Conservation (phyloP, 2,113 vertebrate species). For the Cephalophus harveyi region DNA sequence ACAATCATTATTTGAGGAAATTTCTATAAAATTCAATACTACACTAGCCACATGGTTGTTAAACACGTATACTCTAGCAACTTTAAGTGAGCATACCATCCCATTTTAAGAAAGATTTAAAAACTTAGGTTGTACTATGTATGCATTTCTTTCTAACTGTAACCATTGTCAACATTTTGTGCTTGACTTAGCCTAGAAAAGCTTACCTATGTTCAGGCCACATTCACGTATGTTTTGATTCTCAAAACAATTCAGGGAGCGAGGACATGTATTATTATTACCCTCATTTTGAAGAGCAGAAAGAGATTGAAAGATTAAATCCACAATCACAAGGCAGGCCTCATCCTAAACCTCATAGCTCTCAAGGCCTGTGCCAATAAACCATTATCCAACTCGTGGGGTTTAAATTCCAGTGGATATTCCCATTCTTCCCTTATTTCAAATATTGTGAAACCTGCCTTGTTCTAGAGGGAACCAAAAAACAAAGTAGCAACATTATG, state of each 20-base stretch:
- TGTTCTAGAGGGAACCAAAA: not conserved
- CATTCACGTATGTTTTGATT: not conserved
- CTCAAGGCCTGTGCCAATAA: not conserved
- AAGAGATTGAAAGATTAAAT: not conserved
- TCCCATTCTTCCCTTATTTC: not conserved
- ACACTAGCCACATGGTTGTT: not conserved
- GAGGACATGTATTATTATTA: not conserved
- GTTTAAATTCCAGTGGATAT: not conserved
- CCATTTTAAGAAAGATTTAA: not conserved
- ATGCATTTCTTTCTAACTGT: not conserved
- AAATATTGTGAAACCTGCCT: not conserved
- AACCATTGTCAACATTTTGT: not conserved
- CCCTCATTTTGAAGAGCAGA: not conserved
- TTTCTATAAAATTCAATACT: not conserved
- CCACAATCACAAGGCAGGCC: not conserved
- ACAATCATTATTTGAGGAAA: not conserved
- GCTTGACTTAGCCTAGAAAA: not conserved
- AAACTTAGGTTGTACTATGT: not conserved
- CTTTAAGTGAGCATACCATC: not conserved
- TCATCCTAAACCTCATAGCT: not conserved
- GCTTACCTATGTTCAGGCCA: not conserved
- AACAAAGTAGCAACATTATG: not conserved
- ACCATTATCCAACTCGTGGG: not conserved
- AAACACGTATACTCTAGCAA: not conserved
- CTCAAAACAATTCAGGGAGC: not conserved